Conservation (phyloP, 2,888 invertebrate species). For the Brachyopa scutellaris region DNA sequence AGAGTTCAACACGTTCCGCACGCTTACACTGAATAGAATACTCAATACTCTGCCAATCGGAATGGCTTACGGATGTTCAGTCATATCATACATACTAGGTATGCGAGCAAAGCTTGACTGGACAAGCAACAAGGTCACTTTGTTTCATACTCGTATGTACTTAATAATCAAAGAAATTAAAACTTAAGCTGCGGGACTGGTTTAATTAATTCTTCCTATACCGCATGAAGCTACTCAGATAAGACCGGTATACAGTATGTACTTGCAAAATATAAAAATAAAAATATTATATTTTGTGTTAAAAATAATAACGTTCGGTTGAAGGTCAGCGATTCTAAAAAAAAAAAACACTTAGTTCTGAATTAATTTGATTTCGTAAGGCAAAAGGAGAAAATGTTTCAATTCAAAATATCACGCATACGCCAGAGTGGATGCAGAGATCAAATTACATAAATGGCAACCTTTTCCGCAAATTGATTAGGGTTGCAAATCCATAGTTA, state of each 20-base stretch:
- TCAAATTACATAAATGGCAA: neutral
- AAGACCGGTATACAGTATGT: slow-evolving; percentile 15
- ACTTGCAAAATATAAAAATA: neutral
- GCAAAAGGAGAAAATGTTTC: neutral
- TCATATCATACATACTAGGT: neutral
- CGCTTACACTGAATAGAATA: no score
- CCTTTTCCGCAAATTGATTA: slow-evolving; percentile 13
- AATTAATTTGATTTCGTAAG: neutral
- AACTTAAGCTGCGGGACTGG: slow-evolving; percentile 3
- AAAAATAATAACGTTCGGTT: no score
- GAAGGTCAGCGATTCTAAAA: neutral
- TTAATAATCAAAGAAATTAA: slow-evolving; percentile 9
- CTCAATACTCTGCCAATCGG: no score
- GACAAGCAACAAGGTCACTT: slow-evolving; percentile 20
- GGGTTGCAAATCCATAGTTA: neutral
- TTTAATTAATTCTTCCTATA: neutral
- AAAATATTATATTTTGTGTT: neutral
- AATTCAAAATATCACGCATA: slow-evolving; percentile 13
- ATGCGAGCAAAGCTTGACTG: neutral
- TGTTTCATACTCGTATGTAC: neutral
- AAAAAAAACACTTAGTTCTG: neutral
- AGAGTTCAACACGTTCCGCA: neutral
- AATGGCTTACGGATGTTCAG: neutral
- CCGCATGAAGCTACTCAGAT: neutral
- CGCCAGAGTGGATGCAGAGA: slow-evolving; percentile 15